Evolutionary conservation across 2,797 vertebrate genomes (phyloP).

Genomic region (Sitta carolinensis): DNA sequence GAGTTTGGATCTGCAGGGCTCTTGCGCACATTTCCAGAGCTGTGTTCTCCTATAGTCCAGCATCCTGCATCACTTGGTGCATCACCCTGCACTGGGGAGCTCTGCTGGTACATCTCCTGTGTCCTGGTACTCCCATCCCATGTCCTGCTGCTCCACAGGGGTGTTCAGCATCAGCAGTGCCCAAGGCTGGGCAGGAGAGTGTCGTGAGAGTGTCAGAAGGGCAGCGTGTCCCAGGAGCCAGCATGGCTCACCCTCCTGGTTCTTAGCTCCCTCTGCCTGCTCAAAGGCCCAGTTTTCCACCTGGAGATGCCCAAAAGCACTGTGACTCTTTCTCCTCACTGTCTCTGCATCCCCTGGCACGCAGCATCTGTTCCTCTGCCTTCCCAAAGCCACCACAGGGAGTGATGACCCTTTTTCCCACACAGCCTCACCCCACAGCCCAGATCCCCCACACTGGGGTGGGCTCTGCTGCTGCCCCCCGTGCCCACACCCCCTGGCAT

Average conservation of each 20-base stretch:
- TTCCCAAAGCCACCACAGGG: neutral
- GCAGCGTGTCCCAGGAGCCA: neutral
- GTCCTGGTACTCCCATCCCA: neutral
- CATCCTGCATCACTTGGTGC: fast-evolving
- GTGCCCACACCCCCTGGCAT: fast-evolving
- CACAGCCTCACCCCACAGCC: fast-evolving
- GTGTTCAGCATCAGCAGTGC: fast-evolving
- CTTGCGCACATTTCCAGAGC: fast-evolving
- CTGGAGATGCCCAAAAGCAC: neutral
- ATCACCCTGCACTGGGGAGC: fast-evolving
- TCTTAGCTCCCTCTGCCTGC: neutral
- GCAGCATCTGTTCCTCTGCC: neutral
- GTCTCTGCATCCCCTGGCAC: neutral
- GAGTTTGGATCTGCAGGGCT: fast-evolving
- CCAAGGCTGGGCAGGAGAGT: neutral
- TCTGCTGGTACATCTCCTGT: fast-evolving
- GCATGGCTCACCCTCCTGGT: fast-evolving
- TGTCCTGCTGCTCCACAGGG: neutral
- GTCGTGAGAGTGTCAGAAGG: neutral
- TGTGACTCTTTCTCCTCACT: fast-evolving
- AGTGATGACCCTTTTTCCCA: fast-evolving
- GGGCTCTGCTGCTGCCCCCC: fast-evolving
- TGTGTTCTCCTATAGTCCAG: fast-evolving
- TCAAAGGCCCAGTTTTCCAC: neutral
- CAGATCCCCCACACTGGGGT: fast-evolving